Percentiles rank a stretch among this genome's conserved stretches.
phyloP scores from a whole-genome alignment of 2,113 vertebrate genomes.

The Phocoena phocoena region DNA sequence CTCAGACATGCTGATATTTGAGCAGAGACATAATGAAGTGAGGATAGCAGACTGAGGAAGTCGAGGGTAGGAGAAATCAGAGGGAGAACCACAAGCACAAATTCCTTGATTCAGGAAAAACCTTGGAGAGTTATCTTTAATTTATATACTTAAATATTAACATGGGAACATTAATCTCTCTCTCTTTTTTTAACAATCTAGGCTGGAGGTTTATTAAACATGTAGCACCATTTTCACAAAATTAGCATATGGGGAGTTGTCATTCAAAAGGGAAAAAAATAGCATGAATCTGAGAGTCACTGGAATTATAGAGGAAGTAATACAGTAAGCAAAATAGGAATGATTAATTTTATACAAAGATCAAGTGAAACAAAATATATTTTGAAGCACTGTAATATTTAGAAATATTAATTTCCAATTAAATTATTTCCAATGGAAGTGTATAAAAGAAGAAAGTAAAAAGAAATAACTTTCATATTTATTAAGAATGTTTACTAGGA shows the following conservation, averaged over 20 bases:
- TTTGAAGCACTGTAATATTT: background rate
- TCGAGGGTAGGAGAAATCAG: background rate
- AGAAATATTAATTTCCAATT: background rate
- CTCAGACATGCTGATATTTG: background rate
- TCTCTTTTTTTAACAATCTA: background rate
- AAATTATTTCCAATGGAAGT: background rate
- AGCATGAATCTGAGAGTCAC: background rate
- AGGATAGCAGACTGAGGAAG: background rate
- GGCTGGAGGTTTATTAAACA: background rate
- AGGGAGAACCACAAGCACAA: background rate
- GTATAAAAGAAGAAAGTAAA: background rate
- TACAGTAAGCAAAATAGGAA: background rate
- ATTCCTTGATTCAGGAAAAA: background rate
- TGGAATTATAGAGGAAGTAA: background rate
- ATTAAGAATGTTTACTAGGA: constrained; percentile 9
- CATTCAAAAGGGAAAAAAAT: background rate
- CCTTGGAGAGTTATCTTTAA: background rate
- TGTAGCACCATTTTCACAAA: background rate
- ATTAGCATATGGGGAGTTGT: background rate
- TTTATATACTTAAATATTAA: constrained; percentile 4
- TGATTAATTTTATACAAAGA: background rate
- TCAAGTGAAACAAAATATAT: background rate
- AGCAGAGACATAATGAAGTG: background rate
- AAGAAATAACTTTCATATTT: constrained; percentile 5
- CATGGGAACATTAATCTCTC: background rate